Conservation (phyloP, 2,888 invertebrate genomes). For the Torymus tubicola region DNA sequence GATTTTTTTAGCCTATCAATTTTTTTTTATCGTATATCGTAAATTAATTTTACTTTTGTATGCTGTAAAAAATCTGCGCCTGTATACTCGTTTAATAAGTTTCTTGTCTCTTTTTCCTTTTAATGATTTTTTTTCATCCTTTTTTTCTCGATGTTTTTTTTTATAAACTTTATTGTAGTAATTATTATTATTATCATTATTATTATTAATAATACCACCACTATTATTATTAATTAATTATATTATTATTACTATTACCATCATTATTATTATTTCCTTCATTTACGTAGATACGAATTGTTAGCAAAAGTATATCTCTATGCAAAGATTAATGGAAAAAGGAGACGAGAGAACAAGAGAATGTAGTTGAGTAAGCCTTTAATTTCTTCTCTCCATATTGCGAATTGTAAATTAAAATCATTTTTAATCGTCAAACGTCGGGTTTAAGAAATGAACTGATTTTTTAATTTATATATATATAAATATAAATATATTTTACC, state of each 20-base stretch:
- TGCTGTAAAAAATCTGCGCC: constrained; percentile 53
- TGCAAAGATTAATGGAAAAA: constrained; percentile 54
- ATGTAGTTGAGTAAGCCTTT: constrained; percentile 53
- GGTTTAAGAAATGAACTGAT: constrained; percentile 56
- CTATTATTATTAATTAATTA: constrained; percentile 10
- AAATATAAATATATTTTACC: constrained; percentile 56
- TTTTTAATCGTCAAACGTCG: constrained; percentile 47
- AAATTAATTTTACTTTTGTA: constrained; percentile 52
- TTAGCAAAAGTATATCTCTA: constrained; percentile 45
- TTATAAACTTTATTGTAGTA: constrained; percentile 17
- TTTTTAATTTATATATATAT: constrained; percentile 54
- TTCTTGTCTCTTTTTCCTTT: constrained; percentile 57
- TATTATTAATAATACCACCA: constrained; percentile 8
- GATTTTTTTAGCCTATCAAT: constrained; percentile 61
- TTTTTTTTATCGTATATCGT: constrained; percentile 63
- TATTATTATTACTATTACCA: constrained; percentile 10
- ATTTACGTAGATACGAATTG: constrained; percentile 18
- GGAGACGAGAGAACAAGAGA: constrained; percentile 57
- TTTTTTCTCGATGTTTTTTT: constrained; percentile 47
- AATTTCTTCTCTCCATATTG: constrained; percentile 41
- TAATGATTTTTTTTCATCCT: constrained; percentile 50
- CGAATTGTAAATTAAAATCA: constrained; percentile 49
- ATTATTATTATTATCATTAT: constrained; percentile 41
- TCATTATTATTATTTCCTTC: constrained; percentile 45
- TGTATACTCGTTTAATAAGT: constrained; percentile 51